These are phyloP conservation scores for Acleris sparsana DNA, from an alignment of 2,888 invertebrate genomes.

Conservation along the genomic window DNA sequence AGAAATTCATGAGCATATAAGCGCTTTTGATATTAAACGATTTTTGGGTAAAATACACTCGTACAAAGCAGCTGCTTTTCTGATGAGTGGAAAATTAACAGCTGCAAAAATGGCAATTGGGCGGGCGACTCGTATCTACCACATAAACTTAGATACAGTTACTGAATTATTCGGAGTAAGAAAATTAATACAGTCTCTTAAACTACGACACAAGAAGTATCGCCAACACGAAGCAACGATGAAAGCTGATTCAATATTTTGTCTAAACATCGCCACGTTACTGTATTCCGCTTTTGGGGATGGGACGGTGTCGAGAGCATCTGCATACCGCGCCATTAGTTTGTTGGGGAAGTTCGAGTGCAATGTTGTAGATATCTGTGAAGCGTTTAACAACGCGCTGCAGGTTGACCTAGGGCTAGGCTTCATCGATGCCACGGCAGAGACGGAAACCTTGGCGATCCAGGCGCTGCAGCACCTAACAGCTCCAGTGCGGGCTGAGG, in stretches of 20 bases:
- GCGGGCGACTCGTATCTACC: constrained; percentile 61
- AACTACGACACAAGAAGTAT: constrained; percentile 55
- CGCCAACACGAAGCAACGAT: constrained; percentile 51
- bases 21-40: constrained; percentile 52
- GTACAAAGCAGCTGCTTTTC: constrained; percentile 60
- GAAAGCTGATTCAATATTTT: constrained; percentile 66
- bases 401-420: constrained; percentile 73
- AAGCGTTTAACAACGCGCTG: constrained; percentile 74
- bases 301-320: constrained; percentile 56
- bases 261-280: constrained; percentile 66
- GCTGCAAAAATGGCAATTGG: constrained; percentile 62
- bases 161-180: constrained; percentile 54
- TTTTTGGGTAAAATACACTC: constrained; percentile 68
- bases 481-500: constrained; percentile 66
- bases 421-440: constrained; percentile 58
- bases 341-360: constrained; percentile 65
- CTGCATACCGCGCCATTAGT: constrained; percentile 61
- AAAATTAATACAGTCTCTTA: constrained; percentile 48
- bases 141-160: constrained; percentile 60
- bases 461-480: constrained; percentile 54
- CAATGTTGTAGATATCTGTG: constrained; percentile 68
- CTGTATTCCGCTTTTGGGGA: constrained; percentile 64
- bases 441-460: constrained; percentile 65
- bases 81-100: constrained; percentile 54
- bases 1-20: constrained; percentile 41